Conservation (phyloP, 2,797 vertebrate genomes). For the Capromys pilorides region DNA sequence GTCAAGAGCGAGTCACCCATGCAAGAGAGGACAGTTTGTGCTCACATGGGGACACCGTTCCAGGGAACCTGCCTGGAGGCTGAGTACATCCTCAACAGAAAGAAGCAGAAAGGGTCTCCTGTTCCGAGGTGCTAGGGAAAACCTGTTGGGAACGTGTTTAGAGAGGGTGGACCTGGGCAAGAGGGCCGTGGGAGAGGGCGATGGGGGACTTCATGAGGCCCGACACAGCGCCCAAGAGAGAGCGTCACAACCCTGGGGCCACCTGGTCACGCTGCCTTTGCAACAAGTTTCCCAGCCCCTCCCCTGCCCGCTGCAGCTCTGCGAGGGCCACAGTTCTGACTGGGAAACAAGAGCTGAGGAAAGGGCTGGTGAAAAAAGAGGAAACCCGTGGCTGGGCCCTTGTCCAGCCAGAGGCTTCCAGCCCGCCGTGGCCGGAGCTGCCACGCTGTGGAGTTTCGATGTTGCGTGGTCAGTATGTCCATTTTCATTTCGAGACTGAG, state of each 20-base stretch:
- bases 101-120: neutral
- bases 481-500: neutral
- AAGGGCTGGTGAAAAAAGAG: neutral
- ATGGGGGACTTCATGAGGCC: neutral
- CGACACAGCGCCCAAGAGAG: neutral
- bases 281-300: neutral
- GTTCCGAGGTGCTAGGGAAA: neutral
- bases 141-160: neutral
- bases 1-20: neutral
- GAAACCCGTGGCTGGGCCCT: neutral
- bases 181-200: neutral
- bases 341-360: neutral
- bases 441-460: neutral
- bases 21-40: neutral
- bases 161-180: neutral
- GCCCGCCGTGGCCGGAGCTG: neutral
- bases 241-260: neutral
- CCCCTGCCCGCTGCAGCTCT: too few species aligned
- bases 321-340: neutral
- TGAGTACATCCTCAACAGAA: neutral
- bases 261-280: neutral
- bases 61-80: neutral
- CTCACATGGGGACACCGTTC: neutral
- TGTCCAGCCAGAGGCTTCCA: neutral
- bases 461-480: neutral